A percentile compares a stretch with the other conserved stretches of the same genome.
These are phyloP conservation scores for Ochropacha duplaris DNA, from an alignment of 2,888 invertebrate species.

Conservation along the genomic window DNA sequence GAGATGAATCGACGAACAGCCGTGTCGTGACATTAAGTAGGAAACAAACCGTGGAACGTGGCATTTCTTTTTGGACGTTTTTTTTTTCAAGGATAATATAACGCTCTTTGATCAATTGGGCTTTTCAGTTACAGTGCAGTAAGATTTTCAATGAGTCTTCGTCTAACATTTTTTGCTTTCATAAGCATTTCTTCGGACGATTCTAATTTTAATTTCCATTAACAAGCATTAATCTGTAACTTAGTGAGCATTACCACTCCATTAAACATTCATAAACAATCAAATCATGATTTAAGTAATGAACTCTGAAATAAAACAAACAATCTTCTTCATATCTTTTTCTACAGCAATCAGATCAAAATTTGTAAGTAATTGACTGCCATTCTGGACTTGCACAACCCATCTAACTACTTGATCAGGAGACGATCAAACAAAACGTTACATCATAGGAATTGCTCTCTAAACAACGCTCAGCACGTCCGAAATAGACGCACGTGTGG, in stretches of 20 bases:
- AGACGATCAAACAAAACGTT: slow-evolving; percentile 27
- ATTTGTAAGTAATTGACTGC: slow-evolving; percentile 11
- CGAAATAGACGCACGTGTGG: slow-evolving; percentile 17
- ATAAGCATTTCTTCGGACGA: too few relatives aligned
- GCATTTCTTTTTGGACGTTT: not conserved
- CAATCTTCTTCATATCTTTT: not conserved
- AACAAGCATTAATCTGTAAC: not conserved
- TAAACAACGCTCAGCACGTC: slow-evolving; percentile 28
- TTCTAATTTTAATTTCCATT: not conserved
- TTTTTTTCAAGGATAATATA: not conserved
- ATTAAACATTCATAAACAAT: not conserved
- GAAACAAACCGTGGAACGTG: not conserved
- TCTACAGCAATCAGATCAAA: not conserved
- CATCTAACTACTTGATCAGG: slow-evolving; percentile 21
- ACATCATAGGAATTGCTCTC: slow-evolving; percentile 22
- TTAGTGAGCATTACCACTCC: not conserved
- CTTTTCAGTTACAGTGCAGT: too few relatives aligned
- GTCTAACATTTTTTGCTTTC: not conserved
- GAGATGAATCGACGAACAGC: not conserved
- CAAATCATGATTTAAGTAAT: not conserved
- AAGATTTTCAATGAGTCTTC: not conserved
- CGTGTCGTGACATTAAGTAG: not conserved
- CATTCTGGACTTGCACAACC: slow-evolving; percentile 2
- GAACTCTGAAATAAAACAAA: not conserved
- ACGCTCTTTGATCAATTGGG: too few relatives aligned